Base-by-base conservation (phyloP, 1,140 invertebrate species). In the Ips nitidus region DNA sequence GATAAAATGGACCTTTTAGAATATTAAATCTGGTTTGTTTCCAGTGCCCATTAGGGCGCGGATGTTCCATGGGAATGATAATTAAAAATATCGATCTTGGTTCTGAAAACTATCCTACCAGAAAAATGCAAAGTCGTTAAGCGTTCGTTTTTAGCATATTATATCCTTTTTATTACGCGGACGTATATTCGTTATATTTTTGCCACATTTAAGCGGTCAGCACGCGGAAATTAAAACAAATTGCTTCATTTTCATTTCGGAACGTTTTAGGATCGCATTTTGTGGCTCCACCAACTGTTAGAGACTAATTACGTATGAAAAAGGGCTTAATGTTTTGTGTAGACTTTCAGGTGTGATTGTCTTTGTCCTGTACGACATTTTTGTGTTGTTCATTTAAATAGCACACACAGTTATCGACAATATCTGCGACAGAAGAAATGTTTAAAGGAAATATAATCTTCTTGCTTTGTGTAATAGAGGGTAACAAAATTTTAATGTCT, bases 11-110 rank as follows among this genome's bases (percentile, higher is more conserved):
- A 37, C 59, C 39, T 61, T 61, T 61, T 50, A 61, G 59, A 22
- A 61, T 61, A 61, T 61, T 61, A 61, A 40, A 61, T 61, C 59
- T 61, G 59, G n/a, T 50, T 47, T 61, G 40, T 47, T 61, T 61
- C 22, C 59, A 47, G 41, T 61, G 56, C 40, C 22, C 22, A 55
- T 55, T 55, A 55, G 5, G 8, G 37, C 8, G 52, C 43, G 8
- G 43, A 55, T 55, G 52, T 55, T 37, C 37, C 52, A 5, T 55
- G 8, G 5, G 36, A 55, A 6, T 55, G 37, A 5, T 47, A 5
- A 47, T n/a, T 47, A 47, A 47, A 47, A 5, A n/a, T n/a, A n/a
- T 47, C 4, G 4, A n/a, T 47, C 8, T 47, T 47, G 43, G 43
- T 47, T 47, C 8, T 5, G 43, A n/a, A 4, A 5, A 5, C 4